Conservation (phyloP, 2,888 invertebrate genomes). For the Selenia dentaria region DNA sequence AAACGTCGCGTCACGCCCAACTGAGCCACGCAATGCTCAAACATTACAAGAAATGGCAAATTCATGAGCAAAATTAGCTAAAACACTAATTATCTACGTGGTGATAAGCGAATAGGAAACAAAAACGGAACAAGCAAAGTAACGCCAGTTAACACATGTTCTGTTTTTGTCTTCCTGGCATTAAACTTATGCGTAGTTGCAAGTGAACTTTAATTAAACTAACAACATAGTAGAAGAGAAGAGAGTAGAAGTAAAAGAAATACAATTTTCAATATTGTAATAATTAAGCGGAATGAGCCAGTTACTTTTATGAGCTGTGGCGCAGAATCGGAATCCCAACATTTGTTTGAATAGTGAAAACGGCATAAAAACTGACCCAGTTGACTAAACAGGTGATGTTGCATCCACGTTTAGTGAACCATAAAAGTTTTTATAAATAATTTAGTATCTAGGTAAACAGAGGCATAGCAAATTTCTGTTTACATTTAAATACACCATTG, state of each 20-base stretch:
- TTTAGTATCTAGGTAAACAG: constrained; percentile 36
- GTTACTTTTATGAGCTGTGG: constrained; percentile 34
- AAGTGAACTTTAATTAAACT: constrained; percentile 39
- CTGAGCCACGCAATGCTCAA: constrained; percentile 67
- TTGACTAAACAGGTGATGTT: constrained; percentile 64
- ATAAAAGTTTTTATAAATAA: constrained; percentile 52
- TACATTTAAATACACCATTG: constrained; percentile 14
- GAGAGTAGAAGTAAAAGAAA: too few species aligned
- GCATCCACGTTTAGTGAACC: constrained; percentile 54
- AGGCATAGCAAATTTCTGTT: constrained; percentile 29
- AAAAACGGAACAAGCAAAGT: constrained; percentile 20
- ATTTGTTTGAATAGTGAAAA: constrained; percentile 72
- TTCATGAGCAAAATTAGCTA: constrained; percentile 56
- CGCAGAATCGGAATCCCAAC: constrained; percentile 27
- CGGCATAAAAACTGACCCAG: constrained; percentile 67
- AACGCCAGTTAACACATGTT: too few species aligned
- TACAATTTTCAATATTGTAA: constrained; percentile 26
- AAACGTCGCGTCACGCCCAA: constrained; percentile 77
- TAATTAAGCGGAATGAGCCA: constrained; percentile 43
- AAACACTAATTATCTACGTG: constrained; percentile 36
- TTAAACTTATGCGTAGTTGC: constrained; percentile 37
- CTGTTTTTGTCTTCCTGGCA: too few species aligned
- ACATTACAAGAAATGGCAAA: constrained; percentile 52
- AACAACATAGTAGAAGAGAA: too few species aligned
- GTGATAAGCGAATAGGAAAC: constrained; percentile 22